Conservation (phyloP, 1,140 invertebrate genomes). For the Neoseiulus cucumeris region DNA sequence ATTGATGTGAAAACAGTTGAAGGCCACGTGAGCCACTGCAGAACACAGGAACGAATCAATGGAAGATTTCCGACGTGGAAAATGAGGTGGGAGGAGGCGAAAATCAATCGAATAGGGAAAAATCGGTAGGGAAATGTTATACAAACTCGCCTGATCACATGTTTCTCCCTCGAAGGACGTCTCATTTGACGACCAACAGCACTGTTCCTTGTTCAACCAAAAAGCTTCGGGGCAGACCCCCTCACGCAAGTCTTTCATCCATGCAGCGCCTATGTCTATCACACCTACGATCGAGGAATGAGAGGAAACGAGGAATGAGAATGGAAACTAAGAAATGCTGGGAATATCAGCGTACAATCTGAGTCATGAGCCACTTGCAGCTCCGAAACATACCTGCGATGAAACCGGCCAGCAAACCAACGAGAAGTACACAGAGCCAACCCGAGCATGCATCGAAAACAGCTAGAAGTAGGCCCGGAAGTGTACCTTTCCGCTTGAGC, state of each 20-base stretch:
- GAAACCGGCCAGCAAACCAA: constrained; percentile 51
- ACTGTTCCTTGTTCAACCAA: constrained; percentile 94
- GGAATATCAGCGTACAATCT: not conserved
- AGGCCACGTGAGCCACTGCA: constrained; percentile 1
- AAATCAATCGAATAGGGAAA: too few relatives aligned
- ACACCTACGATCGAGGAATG: constrained; percentile 29
- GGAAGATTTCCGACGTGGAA: too few relatives aligned
- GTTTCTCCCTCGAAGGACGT: constrained; percentile 71
- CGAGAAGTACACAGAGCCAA: constrained; percentile 87
- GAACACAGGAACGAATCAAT: too few relatives aligned
- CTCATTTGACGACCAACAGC: constrained; percentile 91
- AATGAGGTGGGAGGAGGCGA: too few relatives aligned
- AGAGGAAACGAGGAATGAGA: not conserved
- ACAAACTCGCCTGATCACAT: constrained; percentile 54
- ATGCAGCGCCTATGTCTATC: constrained; percentile 81
- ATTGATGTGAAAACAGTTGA: not conserved
- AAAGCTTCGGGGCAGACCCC: constrained; percentile 91
- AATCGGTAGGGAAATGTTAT: too few relatives aligned
- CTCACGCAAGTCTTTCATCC: constrained; percentile 96
- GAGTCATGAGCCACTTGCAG: not conserved
- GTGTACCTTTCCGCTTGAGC: too few relatives aligned
- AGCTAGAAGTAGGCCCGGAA: constrained; percentile 22
- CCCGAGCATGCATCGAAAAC: constrained; percentile 92
- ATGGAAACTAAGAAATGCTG: not conserved
- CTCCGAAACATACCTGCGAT: constrained; percentile 6